phyloP scores from a whole-genome alignment of 2,113 vertebrate genomes.

The Sceloporus tristichus region DNA sequence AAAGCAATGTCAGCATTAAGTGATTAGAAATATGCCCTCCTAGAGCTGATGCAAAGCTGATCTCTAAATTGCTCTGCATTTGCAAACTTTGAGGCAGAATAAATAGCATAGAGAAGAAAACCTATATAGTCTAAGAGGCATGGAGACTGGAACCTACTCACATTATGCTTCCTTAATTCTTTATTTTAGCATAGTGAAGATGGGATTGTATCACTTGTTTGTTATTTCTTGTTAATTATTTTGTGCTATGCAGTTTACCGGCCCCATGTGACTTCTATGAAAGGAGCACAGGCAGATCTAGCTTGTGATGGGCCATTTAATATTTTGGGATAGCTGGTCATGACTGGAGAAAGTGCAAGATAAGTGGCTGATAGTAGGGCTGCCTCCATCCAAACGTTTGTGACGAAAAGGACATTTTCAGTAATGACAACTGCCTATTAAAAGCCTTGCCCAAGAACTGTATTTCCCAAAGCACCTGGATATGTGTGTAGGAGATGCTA shows the following conservation, averaged over 20 bases:
- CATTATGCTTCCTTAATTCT: slow-evolving; percentile 65
- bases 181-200: slow-evolving; percentile 59
- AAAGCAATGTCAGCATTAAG: slow-evolving; percentile 63
- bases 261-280: neutral
- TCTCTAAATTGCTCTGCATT: slow-evolving; percentile 71
- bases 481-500: neutral
- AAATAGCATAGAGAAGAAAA: slow-evolving; percentile 64
- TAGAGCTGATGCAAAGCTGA: slow-evolving; percentile 63
- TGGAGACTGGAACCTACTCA: slow-evolving; percentile 60
- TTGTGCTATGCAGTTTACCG: neutral
- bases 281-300: neutral
- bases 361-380: neutral
- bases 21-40: slow-evolving; percentile 51
- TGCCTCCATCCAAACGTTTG: neutral
- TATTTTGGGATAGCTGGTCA: neutral
- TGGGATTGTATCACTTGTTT: slow-evolving; percentile 16
- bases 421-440: neutral
- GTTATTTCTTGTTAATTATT: slow-evolving; percentile 13
- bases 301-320: neutral
- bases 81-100: slow-evolving; percentile 64
- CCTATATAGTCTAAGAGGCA: slow-evolving; percentile 52
- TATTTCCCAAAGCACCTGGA: neutral
- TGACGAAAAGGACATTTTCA: neutral
- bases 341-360: neutral
- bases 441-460: neutral